Percentiles rank a stretch among this genome's conserved stretches.
Evolutionary conservation across 2,113 vertebrate species (phyloP).

Genomic region (Colius striatus): DNA sequence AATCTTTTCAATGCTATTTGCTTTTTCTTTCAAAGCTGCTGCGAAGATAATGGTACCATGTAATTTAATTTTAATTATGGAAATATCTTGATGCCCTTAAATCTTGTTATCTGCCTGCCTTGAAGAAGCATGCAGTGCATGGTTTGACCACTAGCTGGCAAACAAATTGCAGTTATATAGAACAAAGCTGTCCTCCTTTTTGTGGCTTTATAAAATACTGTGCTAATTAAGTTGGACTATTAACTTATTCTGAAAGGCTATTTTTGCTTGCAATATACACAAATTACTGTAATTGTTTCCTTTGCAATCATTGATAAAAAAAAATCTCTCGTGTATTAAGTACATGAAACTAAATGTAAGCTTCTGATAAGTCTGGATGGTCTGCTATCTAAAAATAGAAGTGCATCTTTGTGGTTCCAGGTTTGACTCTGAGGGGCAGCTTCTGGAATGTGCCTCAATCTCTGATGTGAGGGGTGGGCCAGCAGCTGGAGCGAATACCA

Average conservation of each 20-base stretch:
- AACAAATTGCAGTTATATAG: constrained; percentile 68
- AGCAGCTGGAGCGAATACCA: constrained; percentile 73
- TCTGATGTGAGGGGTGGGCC: constrained; percentile 81
- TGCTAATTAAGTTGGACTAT: constrained; percentile 52
- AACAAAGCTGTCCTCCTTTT: constrained; percentile 60
- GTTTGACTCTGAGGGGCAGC: constrained; percentile 94
- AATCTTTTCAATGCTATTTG: constrained; percentile 51
- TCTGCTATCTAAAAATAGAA: background rate
- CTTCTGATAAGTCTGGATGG: background rate
- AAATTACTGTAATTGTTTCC: constrained; percentile 53
- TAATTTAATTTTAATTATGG: constrained; percentile 72
- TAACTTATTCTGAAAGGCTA: constrained; percentile 55
- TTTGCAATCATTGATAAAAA: constrained; percentile 35
- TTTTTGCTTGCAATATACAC: constrained; percentile 56
- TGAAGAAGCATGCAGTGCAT: constrained; percentile 45
- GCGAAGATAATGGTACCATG: constrained; percentile 61
- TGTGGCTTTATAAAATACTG: constrained; percentile 38
- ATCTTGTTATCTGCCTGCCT: constrained; percentile 61
- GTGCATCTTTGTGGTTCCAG: constrained; percentile 70
- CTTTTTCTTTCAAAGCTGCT: constrained; percentile 48
- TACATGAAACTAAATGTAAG: background rate
- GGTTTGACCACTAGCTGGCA: constrained; percentile 75
- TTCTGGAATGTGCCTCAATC: constrained; percentile 88
- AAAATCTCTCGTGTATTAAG: background rate
- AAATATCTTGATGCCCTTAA: constrained; percentile 65